Conservation (phyloP, 2,797 vertebrate species). For the Nannoperca australis region DNA sequence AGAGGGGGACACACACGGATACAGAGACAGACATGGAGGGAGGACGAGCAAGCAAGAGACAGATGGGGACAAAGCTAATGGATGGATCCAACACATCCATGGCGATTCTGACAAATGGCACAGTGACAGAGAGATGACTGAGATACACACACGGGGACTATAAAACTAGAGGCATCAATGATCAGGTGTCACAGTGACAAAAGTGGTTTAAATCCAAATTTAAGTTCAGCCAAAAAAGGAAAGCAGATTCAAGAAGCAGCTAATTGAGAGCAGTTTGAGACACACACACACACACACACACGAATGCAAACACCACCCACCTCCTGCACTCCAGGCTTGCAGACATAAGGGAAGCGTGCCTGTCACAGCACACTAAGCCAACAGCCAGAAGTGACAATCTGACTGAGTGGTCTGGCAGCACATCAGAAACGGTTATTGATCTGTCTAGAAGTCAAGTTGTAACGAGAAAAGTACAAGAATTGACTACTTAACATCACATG, state of each 20-base stretch:
- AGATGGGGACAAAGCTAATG: conserved; percentile 58
- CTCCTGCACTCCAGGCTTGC: conserved; percentile 36
- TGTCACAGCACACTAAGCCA: conserved; percentile 62
- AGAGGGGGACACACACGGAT: conserved; percentile 14
- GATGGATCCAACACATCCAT: conserved; percentile 55
- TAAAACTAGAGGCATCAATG: conserved; percentile 33
- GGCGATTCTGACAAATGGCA: conserved; percentile 63
- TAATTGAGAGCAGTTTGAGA: conserved; percentile 41
- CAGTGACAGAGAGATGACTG: conserved; percentile 46
- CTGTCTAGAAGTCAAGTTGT: conserved; percentile 48
- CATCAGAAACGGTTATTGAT: conserved; percentile 67
- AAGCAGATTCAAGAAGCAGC: conserved; percentile 45
- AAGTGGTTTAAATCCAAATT: conserved; percentile 41
- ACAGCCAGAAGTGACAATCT: conserved; percentile 55
- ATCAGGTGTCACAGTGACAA: conserved; percentile 43
- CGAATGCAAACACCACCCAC: conserved; percentile 21
- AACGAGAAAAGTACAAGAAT: conserved; percentile 33
- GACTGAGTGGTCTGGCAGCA: conserved; percentile 57
- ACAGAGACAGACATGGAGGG: conserved; percentile 27
- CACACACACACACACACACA: conserved; percentile 1
- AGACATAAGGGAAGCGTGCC: conserved; percentile 54
- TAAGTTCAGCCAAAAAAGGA: conserved; percentile 37
- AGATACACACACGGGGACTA: conserved; percentile 1
- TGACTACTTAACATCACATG: conserved; percentile 6
- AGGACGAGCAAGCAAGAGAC: conserved; percentile 40